These are phyloP conservation scores for Diabrotica undecimpunctata DNA, from an alignment of 1,140 invertebrate species.

Conservation along the genomic window DNA sequence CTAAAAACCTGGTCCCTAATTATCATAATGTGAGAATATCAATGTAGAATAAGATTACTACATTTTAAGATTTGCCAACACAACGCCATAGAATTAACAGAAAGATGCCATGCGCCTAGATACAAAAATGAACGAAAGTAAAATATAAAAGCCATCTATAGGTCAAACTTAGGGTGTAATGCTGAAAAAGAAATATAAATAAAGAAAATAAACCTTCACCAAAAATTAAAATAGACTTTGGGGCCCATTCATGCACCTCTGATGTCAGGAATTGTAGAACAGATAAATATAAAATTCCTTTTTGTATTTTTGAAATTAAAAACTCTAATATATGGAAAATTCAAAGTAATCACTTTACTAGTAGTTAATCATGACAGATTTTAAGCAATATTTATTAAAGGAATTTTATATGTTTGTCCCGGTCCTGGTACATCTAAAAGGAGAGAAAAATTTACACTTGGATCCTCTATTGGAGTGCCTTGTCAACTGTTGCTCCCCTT, in stretches of 20 bases:
- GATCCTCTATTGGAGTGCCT: slow-evolving; percentile 74
- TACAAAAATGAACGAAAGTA: neutral
- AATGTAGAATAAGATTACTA: neutral
- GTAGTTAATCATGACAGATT: no score
- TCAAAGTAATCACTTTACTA: no score
- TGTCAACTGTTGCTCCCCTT: slow-evolving; percentile 46
- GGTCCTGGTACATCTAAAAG: slow-evolving; percentile 18
- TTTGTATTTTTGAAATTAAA: neutral
- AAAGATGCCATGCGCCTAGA: slow-evolving; percentile 8
- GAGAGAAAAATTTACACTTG: slow-evolving; percentile 58
- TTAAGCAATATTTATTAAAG: neutral
- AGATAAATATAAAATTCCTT: slow-evolving; percentile 15
- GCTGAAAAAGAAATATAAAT: slow-evolving; percentile 19
- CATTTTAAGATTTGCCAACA: slow-evolving; percentile 29
- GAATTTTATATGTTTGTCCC: slow-evolving; percentile 15
- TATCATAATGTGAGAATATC: no score
- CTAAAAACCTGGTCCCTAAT: no score
- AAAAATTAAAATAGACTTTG: slow-evolving; percentile 10
- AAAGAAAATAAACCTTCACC: slow-evolving; percentile 14
- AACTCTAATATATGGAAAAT: no score
- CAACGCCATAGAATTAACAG: slow-evolving; percentile 29
- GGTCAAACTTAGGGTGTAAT: slow-evolving; percentile 7
- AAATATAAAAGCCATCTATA: slow-evolving; percentile 12
- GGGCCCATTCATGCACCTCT: slow-evolving; percentile 16
- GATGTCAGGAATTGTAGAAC: slow-evolving; percentile 10